These are phyloP conservation scores for Tichodroma muraria DNA, from an alignment of 2,113 vertebrate genomes.

Conservation along the genomic window DNA sequence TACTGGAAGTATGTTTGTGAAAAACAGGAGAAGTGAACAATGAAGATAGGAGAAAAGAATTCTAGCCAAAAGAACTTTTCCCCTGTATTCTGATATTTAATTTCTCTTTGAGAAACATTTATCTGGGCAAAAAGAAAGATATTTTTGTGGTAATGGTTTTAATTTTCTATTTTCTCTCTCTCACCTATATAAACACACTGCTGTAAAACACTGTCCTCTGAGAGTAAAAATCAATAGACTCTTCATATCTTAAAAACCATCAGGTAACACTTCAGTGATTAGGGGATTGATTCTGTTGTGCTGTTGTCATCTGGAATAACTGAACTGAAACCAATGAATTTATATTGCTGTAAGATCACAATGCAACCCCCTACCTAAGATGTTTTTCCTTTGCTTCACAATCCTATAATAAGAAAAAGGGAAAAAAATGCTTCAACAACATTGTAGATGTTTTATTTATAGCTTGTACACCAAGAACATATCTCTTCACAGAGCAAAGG, in stretches of 20 bases:
- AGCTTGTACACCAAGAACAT: neutral
- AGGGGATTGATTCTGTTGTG: neutral
- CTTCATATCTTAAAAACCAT: neutral
- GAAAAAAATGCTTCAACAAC: neutral
- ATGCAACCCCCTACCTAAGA: neutral
- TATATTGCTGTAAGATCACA: neutral
- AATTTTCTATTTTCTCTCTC: neutral
- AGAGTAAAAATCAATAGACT: constrained; percentile 1
- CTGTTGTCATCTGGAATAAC: neutral
- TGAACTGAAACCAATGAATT: constrained; percentile 4
- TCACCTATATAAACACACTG: neutral
- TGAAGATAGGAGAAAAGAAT: neutral
- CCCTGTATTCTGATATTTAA: neutral
- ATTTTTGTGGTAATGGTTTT: neutral
- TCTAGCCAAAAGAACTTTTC: neutral
- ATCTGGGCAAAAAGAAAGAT: neutral
- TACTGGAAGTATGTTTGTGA: neutral
- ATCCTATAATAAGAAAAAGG: neutral
- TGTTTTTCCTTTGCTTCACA: neutral
- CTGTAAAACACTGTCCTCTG: neutral
- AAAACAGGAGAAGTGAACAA: neutral
- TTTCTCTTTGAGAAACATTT: neutral
- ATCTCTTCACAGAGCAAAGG: neutral
- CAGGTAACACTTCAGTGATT: neutral
- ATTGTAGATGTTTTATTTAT: neutral